phyloP scores from a whole-genome alignment of 2,888 invertebrate species.

The Troides helena region DNA sequence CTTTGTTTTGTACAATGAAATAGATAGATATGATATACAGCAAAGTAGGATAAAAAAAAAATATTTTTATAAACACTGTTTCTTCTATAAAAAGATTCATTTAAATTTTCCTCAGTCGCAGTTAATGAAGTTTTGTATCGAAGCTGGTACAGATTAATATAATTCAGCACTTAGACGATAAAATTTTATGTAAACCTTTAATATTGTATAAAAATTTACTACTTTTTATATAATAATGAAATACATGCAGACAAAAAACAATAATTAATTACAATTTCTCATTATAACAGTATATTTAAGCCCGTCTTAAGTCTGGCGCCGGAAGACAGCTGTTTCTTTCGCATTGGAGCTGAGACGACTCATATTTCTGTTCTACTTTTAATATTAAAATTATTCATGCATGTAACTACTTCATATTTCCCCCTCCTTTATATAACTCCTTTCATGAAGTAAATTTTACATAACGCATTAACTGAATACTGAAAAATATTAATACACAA shows the following conservation, averaged over 20 bases:
- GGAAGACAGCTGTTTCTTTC: slow-evolving; percentile 11
- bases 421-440: too few species aligned
- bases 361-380: neutral
- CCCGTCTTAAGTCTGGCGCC: neutral
- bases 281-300: slow-evolving; percentile 1
- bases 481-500: neutral
- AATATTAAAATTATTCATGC: neutral
- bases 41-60: too few species aligned
- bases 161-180: neutral
- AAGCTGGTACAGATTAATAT: neutral
- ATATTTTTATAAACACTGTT: too few species aligned
- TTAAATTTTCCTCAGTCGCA: neutral
- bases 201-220: neutral
- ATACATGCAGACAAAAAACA: neutral
- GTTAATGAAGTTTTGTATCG: neutral
- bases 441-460: neutral
- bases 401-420: neutral
- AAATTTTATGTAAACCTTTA: neutral
- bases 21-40: too few species aligned
- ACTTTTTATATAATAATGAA: neutral
- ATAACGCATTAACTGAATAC: neutral
- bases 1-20: too few species aligned
- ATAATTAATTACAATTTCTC: neutral
- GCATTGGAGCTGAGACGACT: slow-evolving; percentile 3
- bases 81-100: too few species aligned